Evolutionary conservation across 2,113 vertebrate species (phyloP).

Genomic region (Lasiurus cinereus): DNA sequence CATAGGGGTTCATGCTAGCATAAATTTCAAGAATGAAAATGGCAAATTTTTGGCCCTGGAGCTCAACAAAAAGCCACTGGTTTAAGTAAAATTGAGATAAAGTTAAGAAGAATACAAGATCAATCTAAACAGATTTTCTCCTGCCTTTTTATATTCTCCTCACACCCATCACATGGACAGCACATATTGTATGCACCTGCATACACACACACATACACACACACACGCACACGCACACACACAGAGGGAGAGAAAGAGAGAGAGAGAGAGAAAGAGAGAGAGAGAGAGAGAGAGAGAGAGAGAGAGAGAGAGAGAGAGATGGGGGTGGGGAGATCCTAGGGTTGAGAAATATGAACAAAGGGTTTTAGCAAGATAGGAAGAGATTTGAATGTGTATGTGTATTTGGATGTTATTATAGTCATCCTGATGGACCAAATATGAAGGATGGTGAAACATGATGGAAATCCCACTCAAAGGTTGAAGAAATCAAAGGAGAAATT

Average conservation of each 20-base stretch:
- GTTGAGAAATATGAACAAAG: neutral
- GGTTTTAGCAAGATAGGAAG: neutral
- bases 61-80: neutral
- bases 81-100: slow-evolving; percentile 17
- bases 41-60: neutral
- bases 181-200: neutral
- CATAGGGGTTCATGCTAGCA: slow-evolving; percentile 7
- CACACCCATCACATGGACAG: neutral
- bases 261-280: no score
- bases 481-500: neutral
- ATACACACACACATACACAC: neutral
- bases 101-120: slow-evolving; percentile 2
- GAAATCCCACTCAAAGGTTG: neutral
- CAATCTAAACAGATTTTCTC: neutral
- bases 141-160: neutral
- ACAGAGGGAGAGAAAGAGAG: no score
- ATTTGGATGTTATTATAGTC: neutral
- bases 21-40: slow-evolving; percentile 35
- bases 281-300: neutral
- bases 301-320: no score
- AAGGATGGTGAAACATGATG: slow-evolving; percentile 28
- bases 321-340: no score
- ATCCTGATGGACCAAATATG: neutral
- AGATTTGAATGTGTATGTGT: slow-evolving; percentile 2
- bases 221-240: neutral